These are phyloP conservation scores for Macquaria ambigua DNA, from an alignment of 2,113 vertebrate genomes.

Conservation along the genomic window DNA sequence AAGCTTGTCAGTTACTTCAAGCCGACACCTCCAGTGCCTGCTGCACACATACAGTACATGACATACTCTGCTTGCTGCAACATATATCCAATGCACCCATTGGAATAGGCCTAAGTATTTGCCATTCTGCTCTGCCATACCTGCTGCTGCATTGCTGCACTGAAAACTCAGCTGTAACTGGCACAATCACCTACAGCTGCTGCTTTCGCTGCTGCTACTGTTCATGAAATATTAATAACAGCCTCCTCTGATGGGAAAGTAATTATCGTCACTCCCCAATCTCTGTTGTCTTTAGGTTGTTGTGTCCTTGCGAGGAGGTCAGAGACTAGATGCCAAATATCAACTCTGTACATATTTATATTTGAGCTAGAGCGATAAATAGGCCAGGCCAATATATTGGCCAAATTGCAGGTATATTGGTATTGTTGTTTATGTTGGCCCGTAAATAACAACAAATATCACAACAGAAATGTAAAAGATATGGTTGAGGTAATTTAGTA, in stretches of 20 bases:
- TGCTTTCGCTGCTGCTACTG: not conserved
- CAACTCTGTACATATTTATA: no score
- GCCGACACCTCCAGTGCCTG: not conserved
- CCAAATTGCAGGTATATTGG: not conserved
- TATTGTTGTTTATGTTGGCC: not conserved
- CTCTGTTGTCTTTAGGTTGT: not conserved
- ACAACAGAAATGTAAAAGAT: not conserved
- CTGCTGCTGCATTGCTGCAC: not conserved
- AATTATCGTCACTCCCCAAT: not conserved
- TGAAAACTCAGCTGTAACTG: not conserved
- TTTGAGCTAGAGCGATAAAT: no score
- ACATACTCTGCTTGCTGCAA: no score
- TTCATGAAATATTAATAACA: not conserved
- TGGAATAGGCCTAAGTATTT: no score
- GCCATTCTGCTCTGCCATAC: no score
- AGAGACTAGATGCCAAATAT: not conserved
- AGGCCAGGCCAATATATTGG: no score
- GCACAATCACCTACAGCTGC: not conserved
- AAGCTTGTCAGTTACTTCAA: not conserved
- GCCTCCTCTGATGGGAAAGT: not conserved
- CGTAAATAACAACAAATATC: not conserved
- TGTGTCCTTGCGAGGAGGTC: not conserved
- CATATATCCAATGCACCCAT: no score
- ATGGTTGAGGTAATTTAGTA: not conserved
- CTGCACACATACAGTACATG: not conserved